These are phyloP conservation scores for Hetaerina titia DNA, from an alignment of 2,888 invertebrate genomes.

Conservation along the genomic window DNA sequence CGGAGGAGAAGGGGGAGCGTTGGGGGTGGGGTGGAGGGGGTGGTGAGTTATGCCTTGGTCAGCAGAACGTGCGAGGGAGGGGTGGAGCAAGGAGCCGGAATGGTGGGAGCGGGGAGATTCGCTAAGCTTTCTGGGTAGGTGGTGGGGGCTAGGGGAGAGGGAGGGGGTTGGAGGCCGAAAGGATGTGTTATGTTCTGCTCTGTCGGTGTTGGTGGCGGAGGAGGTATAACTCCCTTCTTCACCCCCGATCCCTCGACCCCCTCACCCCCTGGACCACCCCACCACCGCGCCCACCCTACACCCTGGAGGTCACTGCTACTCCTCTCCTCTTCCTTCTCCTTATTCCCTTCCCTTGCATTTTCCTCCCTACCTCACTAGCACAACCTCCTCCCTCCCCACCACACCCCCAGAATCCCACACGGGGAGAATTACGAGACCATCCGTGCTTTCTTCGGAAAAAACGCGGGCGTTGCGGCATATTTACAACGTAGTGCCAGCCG, in stretches of 20 bases:
- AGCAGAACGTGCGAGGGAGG: slow-evolving; percentile 33
- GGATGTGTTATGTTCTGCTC: slow-evolving; percentile 58
- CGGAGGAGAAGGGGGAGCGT: not conserved
- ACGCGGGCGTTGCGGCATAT: slow-evolving; percentile 53
- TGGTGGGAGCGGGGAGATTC: not conserved
- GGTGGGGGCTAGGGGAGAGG: not conserved
- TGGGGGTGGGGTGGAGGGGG: not conserved
- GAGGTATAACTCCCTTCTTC: slow-evolving; percentile 28
- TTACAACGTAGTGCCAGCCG: slow-evolving; percentile 57
- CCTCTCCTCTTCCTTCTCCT: not conserved
- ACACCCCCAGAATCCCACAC: not conserved
- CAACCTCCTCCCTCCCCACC: not conserved
- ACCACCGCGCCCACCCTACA: not conserved
- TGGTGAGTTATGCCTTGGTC: slow-evolving; percentile 64
- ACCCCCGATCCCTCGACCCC: not conserved
- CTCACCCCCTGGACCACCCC: not conserved
- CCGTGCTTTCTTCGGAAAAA: slow-evolving; percentile 62
- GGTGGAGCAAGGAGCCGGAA: not conserved
- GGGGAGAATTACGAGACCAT: slow-evolving; percentile 49
- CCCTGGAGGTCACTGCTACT: not conserved
- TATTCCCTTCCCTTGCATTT: not conserved
- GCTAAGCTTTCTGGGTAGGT: slow-evolving; percentile 41
- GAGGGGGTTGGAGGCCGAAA: not conserved
- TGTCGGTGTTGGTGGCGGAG: slow-evolving; percentile 54
- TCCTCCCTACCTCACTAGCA: not conserved